These are phyloP conservation scores for Crypturellus tataupa DNA, from an alignment of 2,797 vertebrate species.

Conservation along the genomic window DNA sequence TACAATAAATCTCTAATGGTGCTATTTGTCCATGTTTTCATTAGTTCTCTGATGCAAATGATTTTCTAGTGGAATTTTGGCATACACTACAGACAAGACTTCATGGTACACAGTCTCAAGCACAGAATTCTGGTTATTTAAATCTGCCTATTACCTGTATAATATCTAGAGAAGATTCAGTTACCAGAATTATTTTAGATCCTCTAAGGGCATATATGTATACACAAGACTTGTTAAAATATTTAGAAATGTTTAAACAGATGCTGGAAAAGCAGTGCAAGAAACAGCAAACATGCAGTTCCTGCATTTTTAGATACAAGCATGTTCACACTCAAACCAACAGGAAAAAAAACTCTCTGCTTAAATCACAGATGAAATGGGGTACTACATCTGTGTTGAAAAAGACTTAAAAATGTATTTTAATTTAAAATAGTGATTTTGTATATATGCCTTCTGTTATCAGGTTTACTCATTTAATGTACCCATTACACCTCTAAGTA, in stretches of 20 bases:
- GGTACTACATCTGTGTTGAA: neutral
- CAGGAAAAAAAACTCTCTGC: neutral
- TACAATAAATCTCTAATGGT: neutral
- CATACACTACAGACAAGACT: neutral
- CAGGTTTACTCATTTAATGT: no score
- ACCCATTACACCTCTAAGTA: neutral
- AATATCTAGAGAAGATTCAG: neutral
- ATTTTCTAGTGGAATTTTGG: neutral
- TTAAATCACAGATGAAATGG: neutral
- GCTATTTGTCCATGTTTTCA: neutral
- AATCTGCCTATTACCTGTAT: neutral
- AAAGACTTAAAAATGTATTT: neutral
- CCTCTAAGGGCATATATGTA: accelerated
- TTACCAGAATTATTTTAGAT: neutral
- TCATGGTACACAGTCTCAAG: neutral
- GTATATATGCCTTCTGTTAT: neutral
- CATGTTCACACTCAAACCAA: neutral
- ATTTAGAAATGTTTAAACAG: neutral
- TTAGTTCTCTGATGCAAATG: neutral
- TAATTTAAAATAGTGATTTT: neutral
- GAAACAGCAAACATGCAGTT: neutral
- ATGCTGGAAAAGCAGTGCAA: neutral
- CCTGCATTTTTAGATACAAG: neutral
- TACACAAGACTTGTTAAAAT: neutral
- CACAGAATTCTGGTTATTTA: neutral